Evolutionary conservation across 2,113 vertebrate species (phyloP).

Genomic region (Aegotheles bennettii): DNA sequence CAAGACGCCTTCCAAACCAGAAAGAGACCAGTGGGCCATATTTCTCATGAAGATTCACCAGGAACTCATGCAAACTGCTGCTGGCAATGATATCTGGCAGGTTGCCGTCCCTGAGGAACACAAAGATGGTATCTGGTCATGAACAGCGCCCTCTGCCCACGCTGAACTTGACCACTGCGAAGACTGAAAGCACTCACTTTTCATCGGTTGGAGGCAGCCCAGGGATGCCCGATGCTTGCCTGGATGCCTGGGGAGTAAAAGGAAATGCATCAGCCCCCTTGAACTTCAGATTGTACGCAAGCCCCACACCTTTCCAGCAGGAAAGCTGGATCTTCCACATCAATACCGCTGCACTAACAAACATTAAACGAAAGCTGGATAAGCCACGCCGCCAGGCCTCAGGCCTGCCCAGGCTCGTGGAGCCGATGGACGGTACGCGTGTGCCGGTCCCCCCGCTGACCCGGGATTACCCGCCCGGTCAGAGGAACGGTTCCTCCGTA

Average conservation of each 20-base stretch:
- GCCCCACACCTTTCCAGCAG: background rate
- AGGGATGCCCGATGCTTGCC: slow-evolving; percentile 89
- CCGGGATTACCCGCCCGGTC: background rate
- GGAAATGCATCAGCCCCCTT: background rate
- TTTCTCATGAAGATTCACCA: slow-evolving; percentile 85
- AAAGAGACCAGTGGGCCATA: slow-evolving; percentile 90
- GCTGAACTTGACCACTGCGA: background rate
- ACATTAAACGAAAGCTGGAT: background rate
- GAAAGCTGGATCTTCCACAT: background rate
- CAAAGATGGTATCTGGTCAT: background rate
- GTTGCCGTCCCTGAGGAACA: slow-evolving; percentile 87
- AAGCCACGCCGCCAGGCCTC: background rate
- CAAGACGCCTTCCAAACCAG: slow-evolving; percentile 92
- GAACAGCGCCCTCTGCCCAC: background rate
- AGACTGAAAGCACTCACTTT: slow-evolving; percentile 79
- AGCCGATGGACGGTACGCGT: background rate
- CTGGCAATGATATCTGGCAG: slow-evolving; percentile 88
- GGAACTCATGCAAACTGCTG: slow-evolving; percentile 91
- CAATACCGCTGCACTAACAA: background rate
- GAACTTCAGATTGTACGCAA: background rate
- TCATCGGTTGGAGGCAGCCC: slow-evolving; percentile 91
- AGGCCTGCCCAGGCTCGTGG: background rate
- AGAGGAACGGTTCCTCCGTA: background rate
- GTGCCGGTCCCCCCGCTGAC: background rate
- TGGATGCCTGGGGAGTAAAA: slow-evolving; percentile 81